Conservation (phyloP, 2,888 invertebrate genomes). For the Rotaria socialis region DNA sequence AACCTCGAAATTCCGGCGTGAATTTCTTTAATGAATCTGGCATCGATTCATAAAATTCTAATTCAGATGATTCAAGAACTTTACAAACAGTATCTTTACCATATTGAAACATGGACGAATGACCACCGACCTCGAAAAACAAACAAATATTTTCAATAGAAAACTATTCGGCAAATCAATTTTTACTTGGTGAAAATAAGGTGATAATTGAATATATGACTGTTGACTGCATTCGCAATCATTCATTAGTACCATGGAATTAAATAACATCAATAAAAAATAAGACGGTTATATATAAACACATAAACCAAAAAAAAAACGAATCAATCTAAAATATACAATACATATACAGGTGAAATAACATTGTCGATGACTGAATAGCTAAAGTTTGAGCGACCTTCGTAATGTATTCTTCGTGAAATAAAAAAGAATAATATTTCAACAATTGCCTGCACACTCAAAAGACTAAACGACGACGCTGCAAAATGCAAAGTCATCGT, state of each 20-base stretch:
- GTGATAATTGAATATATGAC: not conserved
- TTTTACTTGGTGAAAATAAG: conserved; percentile 8
- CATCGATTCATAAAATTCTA: conserved; percentile 92
- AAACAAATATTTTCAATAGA: too few species aligned
- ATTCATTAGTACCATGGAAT: conserved; percentile 13
- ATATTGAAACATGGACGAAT: conserved; percentile 23
- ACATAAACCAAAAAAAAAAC: not conserved
- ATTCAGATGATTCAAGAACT: conserved; percentile 81
- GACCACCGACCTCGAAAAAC: not conserved
- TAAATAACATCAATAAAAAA: not conserved
- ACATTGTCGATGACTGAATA: too few species aligned
- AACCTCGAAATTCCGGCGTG: conserved; percentile 92
- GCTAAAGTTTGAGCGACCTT: too few species aligned
- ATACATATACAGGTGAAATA: too few species aligned
- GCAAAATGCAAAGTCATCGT: too few species aligned
- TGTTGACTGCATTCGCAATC: not conserved
- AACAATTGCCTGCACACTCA: too few species aligned
- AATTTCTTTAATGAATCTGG: conserved; percentile 82
- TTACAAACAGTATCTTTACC: conserved; percentile 20
- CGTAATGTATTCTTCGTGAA: too few species aligned
- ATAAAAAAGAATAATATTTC: too few species aligned
- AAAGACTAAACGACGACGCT: too few species aligned
- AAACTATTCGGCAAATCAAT: not conserved
- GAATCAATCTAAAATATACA: too few species aligned
- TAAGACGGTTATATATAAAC: not conserved